These are phyloP conservation scores for Platyrinchus mystaceus DNA, from an alignment of 2,797 vertebrate species.

Conservation along the genomic window DNA sequence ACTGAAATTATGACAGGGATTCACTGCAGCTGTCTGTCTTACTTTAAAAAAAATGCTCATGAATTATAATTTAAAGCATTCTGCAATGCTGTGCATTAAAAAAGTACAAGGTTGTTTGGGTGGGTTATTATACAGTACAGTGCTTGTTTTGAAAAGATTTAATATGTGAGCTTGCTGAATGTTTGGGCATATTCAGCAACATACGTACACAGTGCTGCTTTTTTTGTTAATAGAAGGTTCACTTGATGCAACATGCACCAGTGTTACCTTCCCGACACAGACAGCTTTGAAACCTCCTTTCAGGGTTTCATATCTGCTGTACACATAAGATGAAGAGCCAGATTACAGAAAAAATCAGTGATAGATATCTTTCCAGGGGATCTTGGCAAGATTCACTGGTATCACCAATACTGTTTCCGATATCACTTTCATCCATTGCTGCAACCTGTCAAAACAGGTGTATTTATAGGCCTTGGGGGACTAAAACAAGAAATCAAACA, in stretches of 20 bases:
- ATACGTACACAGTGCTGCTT: not conserved
- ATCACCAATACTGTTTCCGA: not conserved
- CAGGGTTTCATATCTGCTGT: not conserved
- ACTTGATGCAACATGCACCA: not conserved
- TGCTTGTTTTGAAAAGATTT: not conserved
- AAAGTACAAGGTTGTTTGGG: not conserved
- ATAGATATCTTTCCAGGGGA: slow-evolving; percentile 2
- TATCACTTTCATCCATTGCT: not conserved
- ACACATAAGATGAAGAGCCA: not conserved
- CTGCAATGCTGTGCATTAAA: not conserved
- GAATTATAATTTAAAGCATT: not conserved
- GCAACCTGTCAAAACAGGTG: slow-evolving; percentile 42
- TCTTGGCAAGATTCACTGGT: not conserved
- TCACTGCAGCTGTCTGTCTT: not conserved
- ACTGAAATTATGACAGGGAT: not conserved
- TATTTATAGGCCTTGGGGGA: slow-evolving; percentile 45
- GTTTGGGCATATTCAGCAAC: not conserved
- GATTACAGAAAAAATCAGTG: not conserved
- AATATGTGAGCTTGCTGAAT: not conserved
- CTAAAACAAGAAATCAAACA: slow-evolving; percentile 2
- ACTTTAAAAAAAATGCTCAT: not conserved
- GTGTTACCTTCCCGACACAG: not conserved
- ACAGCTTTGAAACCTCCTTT: not conserved
- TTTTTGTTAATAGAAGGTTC: not conserved
- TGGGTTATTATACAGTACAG: not conserved